Evolutionary conservation across 2,888 invertebrate species (phyloP).

Genomic region (Mythimna albipuncta): DNA sequence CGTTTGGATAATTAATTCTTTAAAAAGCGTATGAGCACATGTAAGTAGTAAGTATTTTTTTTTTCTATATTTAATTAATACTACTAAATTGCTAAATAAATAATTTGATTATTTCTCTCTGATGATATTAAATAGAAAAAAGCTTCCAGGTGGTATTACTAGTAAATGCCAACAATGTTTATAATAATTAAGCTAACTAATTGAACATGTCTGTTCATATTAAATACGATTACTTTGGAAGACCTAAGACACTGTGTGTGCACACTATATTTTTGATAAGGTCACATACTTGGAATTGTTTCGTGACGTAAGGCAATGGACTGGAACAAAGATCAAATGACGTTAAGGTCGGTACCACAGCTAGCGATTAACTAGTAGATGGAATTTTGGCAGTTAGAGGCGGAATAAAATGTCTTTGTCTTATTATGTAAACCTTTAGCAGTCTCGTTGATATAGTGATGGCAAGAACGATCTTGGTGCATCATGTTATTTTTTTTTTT

Average conservation of each 20-base stretch:
- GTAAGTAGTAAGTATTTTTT: too few species aligned
- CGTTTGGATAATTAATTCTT: too few species aligned
- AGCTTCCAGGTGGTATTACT: not conserved
- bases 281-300: constrained; percentile 69
- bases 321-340: constrained; percentile 67
- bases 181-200: constrained; percentile 24
- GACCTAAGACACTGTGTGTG: constrained; percentile 26
- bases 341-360: constrained; percentile 56
- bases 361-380: constrained; percentile 38
- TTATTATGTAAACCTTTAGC: not conserved
- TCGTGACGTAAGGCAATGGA: constrained; percentile 75
- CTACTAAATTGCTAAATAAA: too few species aligned
- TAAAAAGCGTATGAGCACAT: too few species aligned
- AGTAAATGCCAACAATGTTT: not conserved
- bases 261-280: constrained; percentile 56
- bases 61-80: too few species aligned
- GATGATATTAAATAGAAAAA: too few species aligned
- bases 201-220: constrained; percentile 35
- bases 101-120: too few species aligned
- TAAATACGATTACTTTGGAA: constrained; percentile 29
- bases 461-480: not conserved
- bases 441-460: not conserved
- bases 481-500: too few species aligned
- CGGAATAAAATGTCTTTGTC: too few species aligned
- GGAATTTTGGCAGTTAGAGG: constrained; percentile 15